Evolutionary conservation across 92 coral and sea anemone species (phyloP).

Genomic region (Galaxea fascicularis): DNA sequence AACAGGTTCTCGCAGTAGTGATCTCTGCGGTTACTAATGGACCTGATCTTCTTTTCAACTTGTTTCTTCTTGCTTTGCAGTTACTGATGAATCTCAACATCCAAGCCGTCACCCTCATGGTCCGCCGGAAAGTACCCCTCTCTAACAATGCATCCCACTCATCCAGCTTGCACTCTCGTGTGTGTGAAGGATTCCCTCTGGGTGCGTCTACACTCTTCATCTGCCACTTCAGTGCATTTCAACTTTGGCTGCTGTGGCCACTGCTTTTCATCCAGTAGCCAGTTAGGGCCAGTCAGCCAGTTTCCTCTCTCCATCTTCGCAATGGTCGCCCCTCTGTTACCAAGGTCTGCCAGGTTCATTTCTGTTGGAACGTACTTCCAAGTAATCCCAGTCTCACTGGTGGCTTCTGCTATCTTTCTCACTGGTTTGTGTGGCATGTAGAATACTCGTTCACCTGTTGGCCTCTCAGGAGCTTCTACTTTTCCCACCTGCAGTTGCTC

Average conservation of each 20-base stretch:
- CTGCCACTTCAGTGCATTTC: constrained; percentile 11
- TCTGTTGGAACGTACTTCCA: constrained; percentile 65
- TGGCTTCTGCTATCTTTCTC: too few species aligned
- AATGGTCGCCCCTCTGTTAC: constrained; percentile 50
- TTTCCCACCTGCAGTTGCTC: too few species aligned
- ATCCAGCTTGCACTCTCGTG: constrained; percentile 31
- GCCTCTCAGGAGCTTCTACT: too few species aligned
- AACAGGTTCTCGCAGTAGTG: constrained; percentile 25
- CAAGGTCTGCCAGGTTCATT: constrained; percentile 55
- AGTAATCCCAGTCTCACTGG: constrained; percentile 12
- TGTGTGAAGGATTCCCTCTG: constrained; percentile 14
- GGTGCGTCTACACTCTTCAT: constrained; percentile 25
- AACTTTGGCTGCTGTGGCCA: constrained; percentile 68
- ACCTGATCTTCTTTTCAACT: constrained; percentile 23
- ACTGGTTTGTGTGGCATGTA: too few species aligned
- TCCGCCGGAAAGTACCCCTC: constrained; percentile 31
- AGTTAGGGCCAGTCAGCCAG: too few species aligned
- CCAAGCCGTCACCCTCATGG: constrained; percentile 44
- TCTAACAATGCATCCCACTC: constrained; percentile 60
- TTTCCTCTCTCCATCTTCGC: constrained; percentile 56
- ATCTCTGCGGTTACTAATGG: constrained; percentile 55
- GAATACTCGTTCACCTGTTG: too few species aligned
- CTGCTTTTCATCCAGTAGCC: constrained; percentile 45
- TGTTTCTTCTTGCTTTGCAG: constrained; percentile 34
- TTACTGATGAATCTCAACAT: constrained; percentile 46